Evolutionary conservation across 1,140 invertebrate species (phyloP).

Genomic region (Caligus rogercresseyi): DNA sequence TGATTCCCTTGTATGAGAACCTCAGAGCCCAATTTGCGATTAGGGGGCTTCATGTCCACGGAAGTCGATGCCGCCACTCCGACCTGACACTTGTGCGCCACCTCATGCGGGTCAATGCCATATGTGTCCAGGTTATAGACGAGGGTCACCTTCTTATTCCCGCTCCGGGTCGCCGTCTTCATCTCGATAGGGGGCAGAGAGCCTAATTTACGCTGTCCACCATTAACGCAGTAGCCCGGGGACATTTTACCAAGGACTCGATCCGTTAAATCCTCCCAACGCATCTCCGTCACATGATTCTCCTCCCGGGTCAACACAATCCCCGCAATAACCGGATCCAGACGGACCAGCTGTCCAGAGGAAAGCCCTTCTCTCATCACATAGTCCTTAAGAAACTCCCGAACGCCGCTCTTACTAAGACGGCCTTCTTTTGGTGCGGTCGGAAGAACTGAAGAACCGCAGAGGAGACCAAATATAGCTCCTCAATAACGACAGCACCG

Average conservation of each 20-base stretch:
- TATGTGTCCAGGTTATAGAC: constrained; percentile 68
- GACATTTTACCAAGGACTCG: constrained; percentile 53
- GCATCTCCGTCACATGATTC: constrained; percentile 26
- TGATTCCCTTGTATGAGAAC: constrained; percentile 81
- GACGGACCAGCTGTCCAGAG: constrained; percentile 34
- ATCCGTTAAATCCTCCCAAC: constrained; percentile 52
- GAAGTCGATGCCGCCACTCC: constrained; percentile 67
- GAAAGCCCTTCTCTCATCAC: not conserved
- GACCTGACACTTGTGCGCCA: constrained; percentile 61
- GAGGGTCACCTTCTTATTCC: constrained; percentile 80
- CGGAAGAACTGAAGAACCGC: constrained; percentile 44
- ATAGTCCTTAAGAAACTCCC: not conserved
- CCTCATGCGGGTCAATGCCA: constrained; percentile 55
- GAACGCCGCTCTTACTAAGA: not conserved
- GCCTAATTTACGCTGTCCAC: constrained; percentile 30
- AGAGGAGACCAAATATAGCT: constrained; percentile 49
- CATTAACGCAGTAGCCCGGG: constrained; percentile 35
- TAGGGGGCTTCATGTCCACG: constrained; percentile 35
- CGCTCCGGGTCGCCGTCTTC: constrained; percentile 49
- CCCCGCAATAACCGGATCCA: constrained; percentile 34
- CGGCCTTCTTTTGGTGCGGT: constrained; percentile 25
- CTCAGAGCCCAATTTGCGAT: constrained; percentile 46
- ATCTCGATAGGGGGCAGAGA: constrained; percentile 61
- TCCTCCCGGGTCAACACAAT: constrained; percentile 28
- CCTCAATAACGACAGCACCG: constrained; percentile 38